Evolutionary conservation across 1,140 invertebrate genomes (phyloP).

Genomic region (Aphelenchoides besseyi): DNA sequence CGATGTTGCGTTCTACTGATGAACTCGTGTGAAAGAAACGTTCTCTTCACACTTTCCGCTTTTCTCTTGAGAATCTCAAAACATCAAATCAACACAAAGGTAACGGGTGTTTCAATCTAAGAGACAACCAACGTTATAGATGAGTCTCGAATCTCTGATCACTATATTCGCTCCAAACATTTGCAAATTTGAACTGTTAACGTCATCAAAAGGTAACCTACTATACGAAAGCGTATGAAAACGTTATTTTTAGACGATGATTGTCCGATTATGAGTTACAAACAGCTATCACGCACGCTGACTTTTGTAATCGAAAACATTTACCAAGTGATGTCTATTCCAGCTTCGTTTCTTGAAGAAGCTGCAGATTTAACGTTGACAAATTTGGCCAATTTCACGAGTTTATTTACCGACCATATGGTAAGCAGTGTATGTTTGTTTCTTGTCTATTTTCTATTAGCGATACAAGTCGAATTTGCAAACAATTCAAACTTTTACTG

Average conservation of each 20-base stretch:
- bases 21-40: slow-evolving; percentile 2
- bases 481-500: background rate
- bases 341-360: background rate
- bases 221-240: too few relatives aligned
- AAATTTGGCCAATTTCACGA: background rate
- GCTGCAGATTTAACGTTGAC: background rate
- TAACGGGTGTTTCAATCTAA: too few relatives aligned
- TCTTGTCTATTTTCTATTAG: background rate
- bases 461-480: background rate
- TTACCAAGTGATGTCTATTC: background rate
- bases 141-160: background rate
- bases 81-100: background rate
- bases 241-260: background rate
- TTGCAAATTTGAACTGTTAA: background rate
- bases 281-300: background rate
- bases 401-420: background rate
- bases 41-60: background rate
- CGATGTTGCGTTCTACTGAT: slow-evolving; percentile 7
- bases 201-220: background rate
- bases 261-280: background rate
- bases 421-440: background rate
- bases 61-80: background rate
- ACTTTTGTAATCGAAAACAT: slow-evolving; percentile 7
- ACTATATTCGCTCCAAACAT: background rate
- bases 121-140: too few relatives aligned